Base-by-base conservation (phyloP, 2,888 invertebrate genomes). In the Drosophila mulleri region DNA sequence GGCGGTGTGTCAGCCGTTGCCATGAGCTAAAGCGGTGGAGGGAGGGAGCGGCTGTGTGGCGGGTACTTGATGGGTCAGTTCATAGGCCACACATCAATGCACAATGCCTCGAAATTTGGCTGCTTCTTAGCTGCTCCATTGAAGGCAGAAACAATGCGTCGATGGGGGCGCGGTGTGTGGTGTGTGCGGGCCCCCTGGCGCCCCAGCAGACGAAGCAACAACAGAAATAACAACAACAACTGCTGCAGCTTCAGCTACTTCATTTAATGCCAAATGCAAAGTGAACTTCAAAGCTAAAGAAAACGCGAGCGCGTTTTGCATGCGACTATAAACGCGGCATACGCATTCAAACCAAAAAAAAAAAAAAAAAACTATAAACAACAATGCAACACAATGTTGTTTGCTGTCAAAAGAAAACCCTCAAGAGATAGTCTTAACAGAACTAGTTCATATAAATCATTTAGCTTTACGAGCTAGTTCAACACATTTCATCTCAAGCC, bases 231-330 rank as follows among this genome's bases (percentile, higher is more conserved):
- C 8, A 29, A 11, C 48, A n/a, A 29, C 48, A 29, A 23, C 67
- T 5, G 18, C 48, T 11, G n/a, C 67, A 48, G 14, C 3, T 23
- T 35, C 41, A 61, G 8, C 54, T 41, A 26, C 57, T 45, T 39
- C 47, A 71, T 11, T 29, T 32, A 7, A 67, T 60, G 57, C 53
- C 18, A 58, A 53, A 56, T 47, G 70, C 45, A 59, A 75, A 74
- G 35, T 9, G n/a, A 11, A n/a, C 12, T 26, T 9, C 3, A 37
- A 3, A 23, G 18, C 8, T 5, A 16, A 16, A 23, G 32, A 47
- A 47, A 45, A 23, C 37, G 53, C 37, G 53, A 39, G 23, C 26
- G 41, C 54, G 54, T 54, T 54, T 54, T 16, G 39, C 54, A 26
- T 41, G 54, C 54, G 54, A 26, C 18, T 54, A n/a, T 26, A 54